phyloP scores from a whole-genome alignment of 92 coral and sea anemone genomes.

The Actinernus sp. region DNA sequence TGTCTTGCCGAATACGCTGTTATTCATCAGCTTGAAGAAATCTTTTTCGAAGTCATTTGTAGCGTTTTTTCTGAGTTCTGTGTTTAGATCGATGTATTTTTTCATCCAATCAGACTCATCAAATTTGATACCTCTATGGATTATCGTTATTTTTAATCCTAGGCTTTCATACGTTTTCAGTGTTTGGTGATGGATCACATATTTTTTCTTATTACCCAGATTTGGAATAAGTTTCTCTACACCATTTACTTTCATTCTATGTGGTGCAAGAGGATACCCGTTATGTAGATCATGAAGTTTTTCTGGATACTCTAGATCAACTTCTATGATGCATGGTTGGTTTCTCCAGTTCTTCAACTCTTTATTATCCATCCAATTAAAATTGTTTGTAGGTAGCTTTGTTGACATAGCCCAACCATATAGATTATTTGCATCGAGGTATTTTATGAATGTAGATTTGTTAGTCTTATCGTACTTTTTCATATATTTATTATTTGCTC shows the following conservation, averaged over 20 bases:
- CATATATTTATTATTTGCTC: constrained; percentile 15
- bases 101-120: constrained; percentile 23
- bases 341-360: constrained; percentile 4
- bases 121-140: constrained; percentile 34
- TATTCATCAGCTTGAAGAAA: constrained; percentile 37
- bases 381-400: neutral
- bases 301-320: constrained; percentile 3
- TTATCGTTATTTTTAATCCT: constrained; percentile 12
- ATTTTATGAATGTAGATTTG: neutral
- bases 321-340: constrained; percentile 7
- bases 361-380: too few relatives aligned
- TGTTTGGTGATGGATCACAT: constrained; percentile 33
- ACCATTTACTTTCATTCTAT: neutral
- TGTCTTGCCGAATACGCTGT: constrained; percentile 42
- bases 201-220: constrained; percentile 11
- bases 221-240: constrained; percentile 40
- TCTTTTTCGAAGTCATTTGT: constrained; percentile 48
- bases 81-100: constrained; percentile 28
- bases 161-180: constrained; percentile 14
- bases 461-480: neutral
- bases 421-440: too few relatives aligned
- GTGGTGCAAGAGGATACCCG: too few relatives aligned
- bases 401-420: constrained; percentile 8
- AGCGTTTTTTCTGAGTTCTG: constrained; percentile 14
- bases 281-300: neutral